Evolutionary conservation across 1,140 invertebrate species (phyloP).

Genomic region (Hypothenemus hampei): DNA sequence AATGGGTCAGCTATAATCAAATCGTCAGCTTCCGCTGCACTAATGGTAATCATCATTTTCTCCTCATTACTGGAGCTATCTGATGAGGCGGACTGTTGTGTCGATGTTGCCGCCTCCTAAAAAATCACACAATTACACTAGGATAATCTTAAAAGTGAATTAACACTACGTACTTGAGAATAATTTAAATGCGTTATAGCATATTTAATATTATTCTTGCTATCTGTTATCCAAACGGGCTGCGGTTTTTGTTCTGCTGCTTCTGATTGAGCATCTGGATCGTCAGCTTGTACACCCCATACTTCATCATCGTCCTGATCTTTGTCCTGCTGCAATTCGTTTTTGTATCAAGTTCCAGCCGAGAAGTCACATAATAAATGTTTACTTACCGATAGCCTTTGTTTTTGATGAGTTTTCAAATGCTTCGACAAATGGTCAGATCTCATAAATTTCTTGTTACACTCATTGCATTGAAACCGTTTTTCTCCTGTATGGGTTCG

Average conservation of each 20-base stretch:
- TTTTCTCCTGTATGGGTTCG: constrained; percentile 90
- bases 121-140: constrained; percentile 6
- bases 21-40: constrained; percentile 43
- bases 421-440: constrained; percentile 85
- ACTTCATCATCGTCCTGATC: constrained; percentile 28
- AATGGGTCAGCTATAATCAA: constrained; percentile 44
- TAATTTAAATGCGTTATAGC: constrained; percentile 44
- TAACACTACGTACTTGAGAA: constrained; percentile 39
- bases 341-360: not conserved
- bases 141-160: not conserved
- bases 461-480: constrained; percentile 75
- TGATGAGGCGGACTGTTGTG: constrained; percentile 56
- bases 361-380: too few species aligned
- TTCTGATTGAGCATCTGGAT: constrained; percentile 25
- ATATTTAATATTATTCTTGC: constrained; percentile 44
- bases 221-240: constrained; percentile 42
- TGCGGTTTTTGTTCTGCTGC: constrained; percentile 23
- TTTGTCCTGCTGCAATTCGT: constrained; percentile 25
- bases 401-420: constrained; percentile 78
- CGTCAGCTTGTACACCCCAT: constrained; percentile 28
- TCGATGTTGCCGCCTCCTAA: constrained; percentile 57
- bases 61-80: constrained; percentile 60
- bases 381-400: constrained; percentile 60
- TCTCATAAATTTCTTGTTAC: constrained; percentile 83
- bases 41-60: constrained; percentile 64